Evolutionary conservation across 2,888 invertebrate species (phyloP), one percentile per base, ranked within the genome.

Genomic region (Phortica magna): DNA sequence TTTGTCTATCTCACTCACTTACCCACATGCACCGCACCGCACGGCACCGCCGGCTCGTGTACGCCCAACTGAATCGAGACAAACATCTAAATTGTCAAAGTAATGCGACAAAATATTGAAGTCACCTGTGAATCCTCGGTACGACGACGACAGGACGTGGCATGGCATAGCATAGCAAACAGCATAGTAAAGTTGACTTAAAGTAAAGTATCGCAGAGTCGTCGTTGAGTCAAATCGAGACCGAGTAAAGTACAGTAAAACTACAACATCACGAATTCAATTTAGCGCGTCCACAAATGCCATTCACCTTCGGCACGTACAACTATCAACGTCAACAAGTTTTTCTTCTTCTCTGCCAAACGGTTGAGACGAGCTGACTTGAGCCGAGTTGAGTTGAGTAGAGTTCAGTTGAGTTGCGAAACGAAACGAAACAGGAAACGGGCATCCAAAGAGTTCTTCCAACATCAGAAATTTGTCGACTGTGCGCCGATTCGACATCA

Each of bases 281-380:
- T 86, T 86, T 87, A 88, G 88, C 85, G 88, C 85, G 88, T 88
- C 85, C 88, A 88, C 88, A 85, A 88, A 85, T 85, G 85, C 85
- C 85, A 85, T 88, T 86, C 85, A 86, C 85, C 85, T 88, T 86
- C 88, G 85, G 88, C 85, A 86, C 85, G 85, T 86, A 87, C 88
- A 76, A 80, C 88, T 88, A 86, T 86, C 85, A 86, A 86, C 85
- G 85, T 86, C 85, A 88, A 86, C 85, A 86, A 86, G 85, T 86
- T 88, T 83, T 83, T 14, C 48, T 48, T 48, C 31, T 31, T 31
- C 31, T 31, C 5, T 48, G 48, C 48, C 48, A 48, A 48, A 9
- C 10, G 14, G 48, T 12, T 48, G 48, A 12, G 48, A 48, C 14
- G 48, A 48, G 43, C 43, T 10, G 10, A 43, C 7, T 43, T 43